Evolutionary conservation across 2,113 vertebrate species (phyloP), one percentile per base, ranked within the genome.

Genomic region (Nannobrachium achirus): DNA sequence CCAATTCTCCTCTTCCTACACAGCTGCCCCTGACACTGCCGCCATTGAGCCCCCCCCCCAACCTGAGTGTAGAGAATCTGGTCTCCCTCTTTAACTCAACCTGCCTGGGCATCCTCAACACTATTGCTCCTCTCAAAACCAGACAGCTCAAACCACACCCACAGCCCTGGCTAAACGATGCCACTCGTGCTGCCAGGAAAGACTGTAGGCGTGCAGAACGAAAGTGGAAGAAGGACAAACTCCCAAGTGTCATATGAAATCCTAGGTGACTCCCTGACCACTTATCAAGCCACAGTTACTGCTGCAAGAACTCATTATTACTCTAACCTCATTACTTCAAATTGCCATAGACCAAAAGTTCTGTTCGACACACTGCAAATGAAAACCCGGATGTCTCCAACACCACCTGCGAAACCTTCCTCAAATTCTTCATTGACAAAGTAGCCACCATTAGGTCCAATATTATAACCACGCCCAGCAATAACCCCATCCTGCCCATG

Each of bases 211-310:
- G 15, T 16, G 50, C 16, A 16, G 50, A 16, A 9, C 1, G 50
- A 16, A 52, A 52, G 9, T 52, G 50, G 50, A 52, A 52, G 18
- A 52, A 52, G 15, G 50, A 52, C 50, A 52, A 52, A 52, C 16
- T 52, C n/a, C 8, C 50, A 52, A 5, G 50, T 52, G n/a, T 52
- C 50, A 1, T 52, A 16, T 16, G n/a, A 52, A 52, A 52, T 52
- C 8, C 9, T 52, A 2, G 7, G 15, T n/a, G 15, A 15, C 15
- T 19, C 9, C 6, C 50, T 52, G 50, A 15, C 50, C 6, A 16
- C 50, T 52, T 16, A 52, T 9, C 50, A 52, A 16, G 4, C 50
- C n/a, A 16, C 16, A 8, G n/a, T 52, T 2, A 52, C 15, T 16
- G 50, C 15, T 0, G 50, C 50, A 16, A 52, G 18, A 52, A 52